phyloP scores from a whole-genome alignment of 2,113 vertebrate genomes.

The Archocentrus centrarchus region DNA sequence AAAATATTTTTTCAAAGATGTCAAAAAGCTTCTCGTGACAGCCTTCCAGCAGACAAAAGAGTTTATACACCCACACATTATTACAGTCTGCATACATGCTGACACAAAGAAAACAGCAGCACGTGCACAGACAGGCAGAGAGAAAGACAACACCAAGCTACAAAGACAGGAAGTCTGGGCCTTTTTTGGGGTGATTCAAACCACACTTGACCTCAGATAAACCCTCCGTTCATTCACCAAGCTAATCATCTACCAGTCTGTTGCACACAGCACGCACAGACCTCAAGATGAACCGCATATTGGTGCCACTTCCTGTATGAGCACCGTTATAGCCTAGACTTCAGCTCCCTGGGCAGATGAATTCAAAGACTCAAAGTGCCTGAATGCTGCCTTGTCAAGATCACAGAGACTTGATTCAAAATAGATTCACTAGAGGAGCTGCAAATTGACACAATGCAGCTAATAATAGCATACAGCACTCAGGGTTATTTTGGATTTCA shows the following conservation, averaged over 20 bases:
- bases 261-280: conserved; percentile 15
- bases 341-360: conserved; percentile 52
- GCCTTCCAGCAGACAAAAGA: conserved; percentile 43
- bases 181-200: conserved; percentile 28
- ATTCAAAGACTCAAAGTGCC: conserved; percentile 52
- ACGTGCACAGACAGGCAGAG: conserved; percentile 58
- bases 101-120: conserved; percentile 68
- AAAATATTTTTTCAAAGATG: conserved; percentile 5
- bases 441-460: conserved; percentile 46
- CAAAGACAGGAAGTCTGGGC: conserved; percentile 38
- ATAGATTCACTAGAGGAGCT: conserved; percentile 50
- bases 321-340: conserved; percentile 23
- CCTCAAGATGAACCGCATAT: conserved; percentile 41
- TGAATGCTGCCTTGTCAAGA: conserved; percentile 42
- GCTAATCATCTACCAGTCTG: conserved; percentile 34
- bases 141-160: conserved; percentile 23
- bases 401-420: conserved; percentile 53
- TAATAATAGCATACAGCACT: conserved; percentile 61
- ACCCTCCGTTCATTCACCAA: conserved; percentile 39
- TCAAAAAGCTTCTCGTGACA: conserved; percentile 44
- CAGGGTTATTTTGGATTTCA: conserved; percentile 54
- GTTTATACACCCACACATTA: conserved; percentile 29
- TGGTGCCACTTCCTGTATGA: conserved; percentile 52
- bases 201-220: conserved; percentile 57
- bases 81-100: conserved; percentile 41